Evolutionary conservation across 2,113 vertebrate genomes (phyloP), one percentile per base, ranked within the genome.

Genomic region (Dasyornis broadbenti): DNA sequence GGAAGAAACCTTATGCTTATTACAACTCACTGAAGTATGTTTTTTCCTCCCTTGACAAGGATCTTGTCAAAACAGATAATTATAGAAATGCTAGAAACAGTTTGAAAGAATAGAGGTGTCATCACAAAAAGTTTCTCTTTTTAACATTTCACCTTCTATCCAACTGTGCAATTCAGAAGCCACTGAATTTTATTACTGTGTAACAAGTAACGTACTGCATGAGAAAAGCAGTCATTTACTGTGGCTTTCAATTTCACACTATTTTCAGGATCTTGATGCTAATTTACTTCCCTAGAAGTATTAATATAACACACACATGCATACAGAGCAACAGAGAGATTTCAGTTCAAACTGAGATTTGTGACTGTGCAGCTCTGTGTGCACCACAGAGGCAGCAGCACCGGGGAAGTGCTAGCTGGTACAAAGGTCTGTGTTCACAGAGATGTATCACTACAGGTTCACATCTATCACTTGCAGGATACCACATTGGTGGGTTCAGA

Each of bases 1-100:
- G 9, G 23, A 27, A 39, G 63, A 90, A 92, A 94, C 15, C 30
- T 94, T 86, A 91, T 49, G 64, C 47, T 97, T 96, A 96, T 86
- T 79, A 90, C 56, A 92, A 82, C 33, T 95, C 54, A 86, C 4
- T 90, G 73, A 97, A 96, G 63, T 90, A 96, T 33, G 91, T 53
- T 96, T 69, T 90, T 91, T 33, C 77, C 28, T 88, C 13, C 47
- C 65, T 86, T 96, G 94, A 95, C 91, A 95, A 72, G 69, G 27
- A 96, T 47, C 56, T 42, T 97, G 95, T 95, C 94, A 95, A 96
- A 97, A 96, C 70, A 94, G 72, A n/a, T 71, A 93, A 97, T 95
- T 97, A 95, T 59, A 90, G 77, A 96, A 96, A 97, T 90, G 75
- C 57, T 89, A 91, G 76, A 96, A 96, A 96, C 37, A 96, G 84